These are phyloP conservation scores for Pogona vitticeps DNA, from an alignment of 2,113 vertebrate species.

Conservation along the genomic window DNA sequence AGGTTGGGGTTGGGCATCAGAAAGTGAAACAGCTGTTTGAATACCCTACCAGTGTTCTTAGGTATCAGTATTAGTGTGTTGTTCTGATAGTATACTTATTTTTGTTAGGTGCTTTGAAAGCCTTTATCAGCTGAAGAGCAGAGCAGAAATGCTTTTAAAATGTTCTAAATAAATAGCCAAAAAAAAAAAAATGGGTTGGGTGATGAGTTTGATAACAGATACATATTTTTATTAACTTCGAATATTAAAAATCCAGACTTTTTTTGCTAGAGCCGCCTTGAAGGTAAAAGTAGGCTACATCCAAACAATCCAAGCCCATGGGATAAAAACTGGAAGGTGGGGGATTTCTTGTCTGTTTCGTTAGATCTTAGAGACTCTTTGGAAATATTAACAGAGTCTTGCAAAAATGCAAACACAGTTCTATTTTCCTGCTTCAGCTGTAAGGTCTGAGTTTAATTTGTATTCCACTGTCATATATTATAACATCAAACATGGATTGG, in stretches of 20 bases:
- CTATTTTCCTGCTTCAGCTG: neutral
- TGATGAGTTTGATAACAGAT: neutral
- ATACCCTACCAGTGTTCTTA: neutral
- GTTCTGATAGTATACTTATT: neutral
- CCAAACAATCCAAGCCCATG: neutral
- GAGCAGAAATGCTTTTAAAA: neutral
- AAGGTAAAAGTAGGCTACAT: neutral
- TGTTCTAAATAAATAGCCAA: neutral
- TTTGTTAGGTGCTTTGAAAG: neutral
- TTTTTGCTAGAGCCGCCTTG: neutral
- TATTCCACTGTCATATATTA: neutral
- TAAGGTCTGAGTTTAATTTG: neutral
- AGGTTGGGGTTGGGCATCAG: neutral
- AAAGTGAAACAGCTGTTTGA: neutral
- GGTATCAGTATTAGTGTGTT: too few relatives aligned
- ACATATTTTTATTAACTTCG: neutral
- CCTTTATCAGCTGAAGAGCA: neutral
- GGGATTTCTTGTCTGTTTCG: neutral
- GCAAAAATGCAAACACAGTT: neutral
- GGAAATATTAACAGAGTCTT: neutral
- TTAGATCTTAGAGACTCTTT: neutral
- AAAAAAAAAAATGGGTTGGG: neutral
- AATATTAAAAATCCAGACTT: neutral
- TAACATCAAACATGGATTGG: neutral
- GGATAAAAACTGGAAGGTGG: neutral